These are phyloP conservation scores for Plebejus melissa DNA, from an alignment of 2,888 invertebrate species.

Conservation along the genomic window DNA sequence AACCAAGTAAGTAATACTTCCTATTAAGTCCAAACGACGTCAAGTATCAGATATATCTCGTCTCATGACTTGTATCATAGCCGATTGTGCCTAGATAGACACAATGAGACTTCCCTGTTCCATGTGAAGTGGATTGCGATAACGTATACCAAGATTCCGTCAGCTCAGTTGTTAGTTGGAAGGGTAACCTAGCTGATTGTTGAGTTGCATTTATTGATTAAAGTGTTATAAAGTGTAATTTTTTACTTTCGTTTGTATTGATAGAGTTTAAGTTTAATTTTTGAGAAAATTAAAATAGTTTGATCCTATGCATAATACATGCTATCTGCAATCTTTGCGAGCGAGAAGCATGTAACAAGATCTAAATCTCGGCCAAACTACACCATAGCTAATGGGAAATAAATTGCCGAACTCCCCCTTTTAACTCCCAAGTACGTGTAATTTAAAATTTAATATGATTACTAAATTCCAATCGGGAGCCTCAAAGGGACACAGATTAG, in stretches of 20 bases:
- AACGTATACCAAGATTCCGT: neutral
- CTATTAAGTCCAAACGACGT: too few relatives aligned
- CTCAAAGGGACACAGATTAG: constrained; percentile 77
- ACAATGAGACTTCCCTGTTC: neutral
- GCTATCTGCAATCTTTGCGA: neutral
- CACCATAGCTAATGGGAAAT: constrained; percentile 66
- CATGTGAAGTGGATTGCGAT: constrained; percentile 52
- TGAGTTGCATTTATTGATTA: neutral
- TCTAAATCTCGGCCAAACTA: constrained; percentile 25
- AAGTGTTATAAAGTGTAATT: too few relatives aligned
- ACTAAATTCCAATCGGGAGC: constrained; percentile 39
- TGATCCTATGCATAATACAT: neutral
- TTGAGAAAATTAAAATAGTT: neutral
- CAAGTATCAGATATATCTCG: neutral
- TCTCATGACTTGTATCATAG: neutral
- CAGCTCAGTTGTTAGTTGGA: neutral
- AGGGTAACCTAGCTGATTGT: neutral
- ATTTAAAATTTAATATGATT: constrained; percentile 48
- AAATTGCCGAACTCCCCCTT: constrained; percentile 79
- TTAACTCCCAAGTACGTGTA: constrained; percentile 74
- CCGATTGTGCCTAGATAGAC: constrained; percentile 45
- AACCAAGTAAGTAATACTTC: too few relatives aligned
- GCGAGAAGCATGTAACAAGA: constrained; percentile 14
- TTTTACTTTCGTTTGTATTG: too few relatives aligned
- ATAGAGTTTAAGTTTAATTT: neutral